A percentile compares a stretch with the other conserved stretches of the same genome.
Conservation (phyloP, 2,113 vertebrate species). For the Deroptyus accipitrinus region DNA sequence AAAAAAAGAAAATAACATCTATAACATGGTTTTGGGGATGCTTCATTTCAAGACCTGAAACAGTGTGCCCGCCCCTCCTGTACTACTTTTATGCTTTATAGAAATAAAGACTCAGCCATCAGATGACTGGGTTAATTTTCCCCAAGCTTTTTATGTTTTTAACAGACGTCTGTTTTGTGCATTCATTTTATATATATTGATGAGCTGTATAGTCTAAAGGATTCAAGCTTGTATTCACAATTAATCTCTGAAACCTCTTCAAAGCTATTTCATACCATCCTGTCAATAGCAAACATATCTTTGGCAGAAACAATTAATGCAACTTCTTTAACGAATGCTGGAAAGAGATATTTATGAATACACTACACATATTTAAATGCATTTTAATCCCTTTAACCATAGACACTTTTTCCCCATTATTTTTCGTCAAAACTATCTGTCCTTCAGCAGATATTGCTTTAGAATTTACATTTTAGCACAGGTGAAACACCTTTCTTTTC, state of each 20-base stretch:
- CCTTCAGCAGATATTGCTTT: background rate
- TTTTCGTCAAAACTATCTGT: constrained; percentile 7
- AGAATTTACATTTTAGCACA: background rate
- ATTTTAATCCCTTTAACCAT: constrained; percentile 5
- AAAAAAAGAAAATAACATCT: background rate
- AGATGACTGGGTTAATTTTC: background rate
- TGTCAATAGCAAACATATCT: background rate
- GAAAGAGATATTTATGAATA: background rate
- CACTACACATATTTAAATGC: background rate
- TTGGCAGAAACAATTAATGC: background rate
- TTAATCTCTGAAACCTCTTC: constrained; percentile 17
- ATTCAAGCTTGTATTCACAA: background rate
- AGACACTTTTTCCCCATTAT: background rate
- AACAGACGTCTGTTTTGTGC: background rate
- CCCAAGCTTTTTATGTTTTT: background rate
- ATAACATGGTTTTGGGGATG: background rate
- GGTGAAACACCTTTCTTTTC: background rate
- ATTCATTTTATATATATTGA: background rate
- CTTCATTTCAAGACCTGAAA: background rate
- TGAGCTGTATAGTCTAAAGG: background rate
- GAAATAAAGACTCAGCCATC: background rate
- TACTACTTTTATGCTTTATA: background rate
- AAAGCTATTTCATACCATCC: background rate
- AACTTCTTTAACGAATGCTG: background rate
- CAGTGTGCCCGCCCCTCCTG: background rate